Evolutionary conservation across 2,113 vertebrate species (phyloP), one percentile per base, ranked within the genome.

Genomic region (Cyprinodon brontotheroides): DNA sequence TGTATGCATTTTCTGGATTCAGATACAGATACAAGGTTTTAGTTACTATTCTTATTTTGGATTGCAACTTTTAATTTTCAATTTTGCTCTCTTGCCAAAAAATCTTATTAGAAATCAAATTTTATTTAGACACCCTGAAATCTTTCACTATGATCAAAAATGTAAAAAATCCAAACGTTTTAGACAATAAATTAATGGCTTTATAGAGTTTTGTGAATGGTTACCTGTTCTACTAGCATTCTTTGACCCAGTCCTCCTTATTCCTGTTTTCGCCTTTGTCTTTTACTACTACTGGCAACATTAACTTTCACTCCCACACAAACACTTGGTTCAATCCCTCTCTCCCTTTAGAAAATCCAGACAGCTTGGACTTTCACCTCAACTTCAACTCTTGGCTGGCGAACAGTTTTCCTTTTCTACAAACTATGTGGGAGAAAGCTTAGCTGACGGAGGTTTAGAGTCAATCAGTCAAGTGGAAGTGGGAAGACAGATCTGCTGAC

Each of bases 401-500:
- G 79, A 78, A 79, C 78, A 76, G 73, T 78, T 65, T 67, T 73
- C 73, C 59, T 45, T 53, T 69, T 69, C 63, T 73, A 8, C 40
- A 37, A 68, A 65, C 77, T 63, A 15, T 71, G 82, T 70, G 65
- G 57, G 88, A 81, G 80, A 83, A 87, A 78, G 70, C 64, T 53
- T 78, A 48, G 64, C 65, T 75, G 84, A 88, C 80, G 73, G 47
- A 17, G 82, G 74, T 75, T 70, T 84, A 67, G 81, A 85, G 83
- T 92, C 82, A 74, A 75, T 71, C 50, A 81, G 86, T 87, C 72
- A 67, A 88, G 76, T 78, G 86, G 87, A 80, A 79, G 91, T 87
- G 81, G 89, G 89, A 81, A 87, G 86, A 88, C 87, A 87, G 88
- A 89, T 89, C 79, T 82, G 86, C 90, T 90, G 90, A 92, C 81